These are phyloP conservation scores for Anguilla rostrata DNA, from an alignment of 2,113 vertebrate species.

Conservation along the genomic window DNA sequence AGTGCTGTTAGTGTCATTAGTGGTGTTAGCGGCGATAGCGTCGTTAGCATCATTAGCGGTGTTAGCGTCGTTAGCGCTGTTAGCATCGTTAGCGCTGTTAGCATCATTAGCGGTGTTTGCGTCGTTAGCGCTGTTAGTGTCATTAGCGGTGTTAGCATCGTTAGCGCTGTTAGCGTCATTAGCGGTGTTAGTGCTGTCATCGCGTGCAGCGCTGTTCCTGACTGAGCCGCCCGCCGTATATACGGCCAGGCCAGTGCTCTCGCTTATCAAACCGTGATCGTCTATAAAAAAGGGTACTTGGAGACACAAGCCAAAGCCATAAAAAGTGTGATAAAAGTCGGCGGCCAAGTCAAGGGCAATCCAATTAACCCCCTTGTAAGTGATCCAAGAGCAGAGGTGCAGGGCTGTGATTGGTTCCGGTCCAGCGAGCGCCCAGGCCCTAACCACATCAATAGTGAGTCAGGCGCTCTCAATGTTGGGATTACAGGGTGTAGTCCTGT, in stretches of 20 bases:
- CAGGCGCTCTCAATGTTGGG: neutral
- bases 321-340: neutral
- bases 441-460: neutral
- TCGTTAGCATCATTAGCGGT: too few species aligned
- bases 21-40: too few species aligned
- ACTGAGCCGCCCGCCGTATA: neutral
- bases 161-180: too few species aligned
- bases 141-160: too few species aligned
- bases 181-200: too few species aligned
- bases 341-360: neutral
- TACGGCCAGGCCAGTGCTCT: neutral
- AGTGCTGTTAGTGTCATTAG: too few species aligned
- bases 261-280: neutral
- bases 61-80: too few species aligned
- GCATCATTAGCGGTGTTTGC: too few species aligned
- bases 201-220: too few species aligned
- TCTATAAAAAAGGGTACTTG: neutral
- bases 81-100: too few species aligned
- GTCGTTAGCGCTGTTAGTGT: too few species aligned
- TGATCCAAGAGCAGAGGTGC: neutral
- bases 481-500: neutral
- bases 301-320: neutral
- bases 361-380: neutral
- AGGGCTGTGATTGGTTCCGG: neutral
- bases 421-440: neutral